phyloP scores from a whole-genome alignment of 2,888 invertebrate species.

The Aphidius colemani region DNA sequence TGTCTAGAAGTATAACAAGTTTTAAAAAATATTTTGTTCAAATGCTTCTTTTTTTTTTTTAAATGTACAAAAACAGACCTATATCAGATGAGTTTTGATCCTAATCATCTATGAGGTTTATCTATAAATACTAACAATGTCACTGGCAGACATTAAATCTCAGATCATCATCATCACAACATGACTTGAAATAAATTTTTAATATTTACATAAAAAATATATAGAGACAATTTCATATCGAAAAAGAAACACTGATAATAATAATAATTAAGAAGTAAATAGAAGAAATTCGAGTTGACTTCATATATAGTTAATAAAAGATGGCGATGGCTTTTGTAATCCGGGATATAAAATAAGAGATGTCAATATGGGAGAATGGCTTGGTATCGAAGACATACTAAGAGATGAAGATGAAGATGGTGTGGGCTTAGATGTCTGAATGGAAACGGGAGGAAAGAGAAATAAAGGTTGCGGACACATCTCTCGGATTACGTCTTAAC shows the following conservation, averaged over 20 bases:
- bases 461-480: conserved; percentile 47
- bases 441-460: conserved; percentile 30
- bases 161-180: too few relatives aligned
- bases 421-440: conserved; percentile 27
- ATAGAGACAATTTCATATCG: background rate
- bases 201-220: background rate
- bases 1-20: too few relatives aligned
- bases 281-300: background rate
- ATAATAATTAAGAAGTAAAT: background rate
- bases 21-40: too few relatives aligned
- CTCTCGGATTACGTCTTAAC: conserved; percentile 59
- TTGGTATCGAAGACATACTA: conserved; percentile 13
- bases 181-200: too few relatives aligned
- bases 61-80: conserved; percentile 34
- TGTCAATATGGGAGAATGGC: background rate
- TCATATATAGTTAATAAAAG: conserved; percentile 6
- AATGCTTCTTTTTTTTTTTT: too few relatives aligned
- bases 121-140: too few relatives aligned
- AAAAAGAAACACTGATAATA: background rate
- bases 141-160: too few relatives aligned
- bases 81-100: conserved; percentile 45
- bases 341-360: conserved; percentile 3
- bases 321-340: conserved; percentile 17
- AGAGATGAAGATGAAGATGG: conserved; percentile 30
- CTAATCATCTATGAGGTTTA: too few relatives aligned